A percentile compares a stretch with the other conserved stretches of the same genome.
Conservation (phyloP, 2,113 vertebrate genomes). For the Oryzias javanicus region DNA sequence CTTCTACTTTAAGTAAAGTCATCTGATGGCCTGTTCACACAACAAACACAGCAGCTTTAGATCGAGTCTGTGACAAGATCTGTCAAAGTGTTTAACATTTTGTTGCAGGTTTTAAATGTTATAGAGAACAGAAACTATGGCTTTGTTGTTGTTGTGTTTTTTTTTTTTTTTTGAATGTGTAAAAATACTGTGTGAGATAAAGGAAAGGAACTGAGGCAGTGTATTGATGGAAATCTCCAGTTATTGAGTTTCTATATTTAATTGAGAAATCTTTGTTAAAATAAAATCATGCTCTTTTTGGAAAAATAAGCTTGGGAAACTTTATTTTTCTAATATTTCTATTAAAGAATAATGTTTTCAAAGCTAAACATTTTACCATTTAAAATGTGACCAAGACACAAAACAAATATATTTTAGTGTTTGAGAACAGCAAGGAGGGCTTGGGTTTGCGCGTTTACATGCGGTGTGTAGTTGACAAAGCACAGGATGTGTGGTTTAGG, state of each 20-base stretch:
- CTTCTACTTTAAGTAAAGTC: background rate
- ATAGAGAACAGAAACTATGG: no score
- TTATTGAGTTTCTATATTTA: no score
- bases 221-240: conserved; percentile 6
- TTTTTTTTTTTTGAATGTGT: no score
- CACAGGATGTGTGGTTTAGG: conserved; percentile 72
- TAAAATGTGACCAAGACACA: background rate
- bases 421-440: conserved; percentile 25
- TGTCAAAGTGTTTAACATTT: no score
- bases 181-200: background rate
- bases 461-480: conserved; percentile 59
- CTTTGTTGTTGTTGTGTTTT: no score
- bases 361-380: conserved; percentile 5
- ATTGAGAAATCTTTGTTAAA: no score
- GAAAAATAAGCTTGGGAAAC: no score
- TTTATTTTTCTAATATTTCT: no score
- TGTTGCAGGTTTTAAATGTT: no score
- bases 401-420: background rate
- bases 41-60: background rate
- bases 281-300: no score
- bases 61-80: background rate
- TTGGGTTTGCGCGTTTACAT: conserved; percentile 35
- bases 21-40: background rate
- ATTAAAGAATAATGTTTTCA: no score
- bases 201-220: conserved; percentile 43